A percentile compares a stretch with the other conserved stretches of the same genome.
These are phyloP conservation scores for Anoplolepis gracilipes DNA, from an alignment of 1,140 invertebrate species.

Conservation along the genomic window DNA sequence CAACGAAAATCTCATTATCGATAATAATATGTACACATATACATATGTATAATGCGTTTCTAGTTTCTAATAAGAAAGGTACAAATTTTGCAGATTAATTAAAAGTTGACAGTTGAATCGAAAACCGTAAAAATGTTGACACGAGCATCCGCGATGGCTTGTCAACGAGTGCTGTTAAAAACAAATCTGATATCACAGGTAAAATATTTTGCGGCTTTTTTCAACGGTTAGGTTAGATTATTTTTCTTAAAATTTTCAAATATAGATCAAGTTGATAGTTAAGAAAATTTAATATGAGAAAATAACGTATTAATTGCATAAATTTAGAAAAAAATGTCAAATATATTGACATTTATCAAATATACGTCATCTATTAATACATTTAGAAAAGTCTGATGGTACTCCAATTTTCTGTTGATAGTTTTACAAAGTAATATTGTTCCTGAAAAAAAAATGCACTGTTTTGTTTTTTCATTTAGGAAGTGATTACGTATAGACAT, in stretches of 20 bases:
- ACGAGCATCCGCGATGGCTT: background rate
- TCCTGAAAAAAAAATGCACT: background rate
- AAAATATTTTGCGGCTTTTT: constrained; percentile 7
- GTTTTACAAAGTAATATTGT: background rate
- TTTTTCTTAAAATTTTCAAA: background rate
- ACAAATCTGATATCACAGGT: constrained; percentile 36
- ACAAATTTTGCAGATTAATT: background rate
- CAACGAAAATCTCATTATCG: too few species aligned
- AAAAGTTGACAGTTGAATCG: background rate
- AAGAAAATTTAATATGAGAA: background rate
- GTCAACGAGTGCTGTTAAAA: constrained; percentile 10
- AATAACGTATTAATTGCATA: background rate
- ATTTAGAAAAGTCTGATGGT: background rate
- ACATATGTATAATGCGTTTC: too few species aligned
- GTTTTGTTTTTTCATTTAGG: constrained; percentile 40
- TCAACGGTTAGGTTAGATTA: constrained; percentile 17
- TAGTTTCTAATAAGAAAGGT: too few species aligned
- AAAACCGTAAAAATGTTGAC: constrained; percentile 46
- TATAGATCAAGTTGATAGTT: background rate
- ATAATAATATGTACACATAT: too few species aligned
- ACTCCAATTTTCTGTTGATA: background rate
- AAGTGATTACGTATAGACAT: constrained; percentile 38
- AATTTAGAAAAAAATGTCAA: background rate
- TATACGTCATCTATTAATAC: background rate
- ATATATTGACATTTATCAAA: background rate